These are phyloP conservation scores for Axea sp. DNA, from an alignment of 2,888 invertebrate genomes.

Conservation along the genomic window DNA sequence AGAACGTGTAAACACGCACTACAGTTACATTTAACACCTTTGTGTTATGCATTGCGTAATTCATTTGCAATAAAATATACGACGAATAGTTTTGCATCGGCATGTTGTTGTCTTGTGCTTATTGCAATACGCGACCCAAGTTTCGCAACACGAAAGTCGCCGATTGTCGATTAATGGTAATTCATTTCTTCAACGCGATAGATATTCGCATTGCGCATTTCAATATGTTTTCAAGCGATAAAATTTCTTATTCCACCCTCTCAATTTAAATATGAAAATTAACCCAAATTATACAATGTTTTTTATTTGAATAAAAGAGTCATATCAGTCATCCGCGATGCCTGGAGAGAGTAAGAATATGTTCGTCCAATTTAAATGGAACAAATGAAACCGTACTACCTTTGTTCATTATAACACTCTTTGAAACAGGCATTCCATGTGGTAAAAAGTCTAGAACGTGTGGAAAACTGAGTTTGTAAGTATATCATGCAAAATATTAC, in stretches of 20 bases:
- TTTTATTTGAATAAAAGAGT: slow-evolving; percentile 11
- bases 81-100: too few relatives aligned
- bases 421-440: slow-evolving; percentile 47
- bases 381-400: slow-evolving; percentile 48
- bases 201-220: too few relatives aligned
- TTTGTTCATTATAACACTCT: slow-evolving; percentile 41
- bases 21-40: too few relatives aligned
- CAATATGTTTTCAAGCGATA: slow-evolving; percentile 13
- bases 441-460: slow-evolving; percentile 45
- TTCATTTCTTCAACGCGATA: too few relatives aligned
- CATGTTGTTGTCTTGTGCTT: too few relatives aligned
- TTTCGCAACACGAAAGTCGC: too few relatives aligned
- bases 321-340: slow-evolving; percentile 21
- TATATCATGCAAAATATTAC: slow-evolving; percentile 52
- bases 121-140: background rate
- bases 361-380: slow-evolving; percentile 51
- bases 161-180: too few relatives aligned
- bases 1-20: slow-evolving; percentile 14
- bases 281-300: slow-evolving; percentile 17
- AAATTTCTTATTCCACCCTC: slow-evolving; percentile 10
- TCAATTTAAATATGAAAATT: slow-evolving; percentile 23
- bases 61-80: too few relatives aligned
- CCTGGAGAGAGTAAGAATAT: slow-evolving; percentile 34
- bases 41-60: too few relatives aligned
- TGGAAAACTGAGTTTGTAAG: slow-evolving; percentile 51